Evolutionary conservation across 2,797 vertebrate genomes (phyloP), one percentile per base, ranked within the genome.

Genomic region (Xenentodon cancila): DNA sequence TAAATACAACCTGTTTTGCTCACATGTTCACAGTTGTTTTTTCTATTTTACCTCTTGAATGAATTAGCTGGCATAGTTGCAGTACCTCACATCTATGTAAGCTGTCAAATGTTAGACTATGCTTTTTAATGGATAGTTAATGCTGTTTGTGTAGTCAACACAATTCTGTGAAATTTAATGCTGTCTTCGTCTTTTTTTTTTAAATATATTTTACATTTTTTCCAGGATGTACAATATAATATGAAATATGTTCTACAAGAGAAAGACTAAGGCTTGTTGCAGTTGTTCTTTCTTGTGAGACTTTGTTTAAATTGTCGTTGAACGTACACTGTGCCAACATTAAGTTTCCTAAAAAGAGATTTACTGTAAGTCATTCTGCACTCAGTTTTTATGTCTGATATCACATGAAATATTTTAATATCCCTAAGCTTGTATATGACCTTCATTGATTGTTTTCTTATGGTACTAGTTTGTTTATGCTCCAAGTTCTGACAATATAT

Each of bases 241-340:
- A 71, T 58, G 53, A 75, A 61, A 57, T 42, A 9, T 65, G 49
- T 59, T 78, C 43, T 66, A 22, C 30, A 71, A 46, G 25, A 62
- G 45, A 70, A 43, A 56, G 53, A 58, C 62, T 79, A 68, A 42
- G 43, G 44, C 63, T 65, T 54, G 52, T 64, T 71, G 18, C 43
- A 77, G 58, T 77, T 75, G 59, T 66, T 68, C 58, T 82, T 53
- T 83, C 88, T 89, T 91, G 85, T 91, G 84, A 91, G 83, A 88
- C 74, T 74, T 67, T 45, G 66, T 74, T 77, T 44, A 50, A 76
- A 65, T 62, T 66, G 69, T 77, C 66, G 78, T 80, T 79, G 34
- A 90, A 84, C 70, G 84, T 86, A 92, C 90, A 92, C 90, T 92
- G 89, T 87, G 88, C 67, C 79, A 87, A 70, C 68, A 73, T 56